Evolutionary conservation across 2,888 invertebrate genomes (phyloP).

Genomic region (Drosophila engyochracea): DNA sequence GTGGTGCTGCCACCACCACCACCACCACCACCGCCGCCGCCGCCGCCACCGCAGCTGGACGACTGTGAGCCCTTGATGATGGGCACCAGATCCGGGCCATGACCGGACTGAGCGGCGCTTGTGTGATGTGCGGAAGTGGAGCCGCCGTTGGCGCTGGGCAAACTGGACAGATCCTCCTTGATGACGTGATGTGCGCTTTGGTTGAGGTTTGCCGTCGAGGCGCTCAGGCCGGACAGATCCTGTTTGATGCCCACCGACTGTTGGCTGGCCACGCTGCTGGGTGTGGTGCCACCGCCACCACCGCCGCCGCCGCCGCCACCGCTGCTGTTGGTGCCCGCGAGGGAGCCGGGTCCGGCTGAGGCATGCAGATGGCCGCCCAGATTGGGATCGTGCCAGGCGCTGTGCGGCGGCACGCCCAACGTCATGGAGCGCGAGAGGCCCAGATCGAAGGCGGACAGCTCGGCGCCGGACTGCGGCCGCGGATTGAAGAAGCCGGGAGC

Average conservation of each 20-base stretch:
- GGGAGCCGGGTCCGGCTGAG: conserved; percentile 81
- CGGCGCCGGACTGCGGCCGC: conserved; percentile 84
- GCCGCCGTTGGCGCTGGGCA: conserved; percentile 78
- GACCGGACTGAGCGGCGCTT: conserved; percentile 69
- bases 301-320: conserved; percentile 68
- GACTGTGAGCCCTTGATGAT: conserved; percentile 83
- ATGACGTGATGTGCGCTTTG: conserved; percentile 82
- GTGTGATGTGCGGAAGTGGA: conserved; percentile 68
- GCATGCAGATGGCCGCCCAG: conserved; percentile 85
- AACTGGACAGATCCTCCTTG: conserved; percentile 84
- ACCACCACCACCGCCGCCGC: conserved; percentile 85
- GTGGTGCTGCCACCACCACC: conserved; percentile 87
- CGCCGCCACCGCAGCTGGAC: conserved; percentile 82
- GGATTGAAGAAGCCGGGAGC: conserved; percentile 86
- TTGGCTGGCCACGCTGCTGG: conserved; percentile 83
- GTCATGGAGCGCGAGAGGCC: conserved; percentile 87
- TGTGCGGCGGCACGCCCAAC: conserved; percentile 87
- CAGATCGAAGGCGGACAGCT: conserved; percentile 85
- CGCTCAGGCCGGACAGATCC: conserved; percentile 80
- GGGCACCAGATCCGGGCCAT: conserved; percentile 78
- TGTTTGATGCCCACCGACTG: conserved; percentile 83
- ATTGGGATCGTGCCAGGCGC: conserved; percentile 87
- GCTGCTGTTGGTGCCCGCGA: conserved; percentile 71
- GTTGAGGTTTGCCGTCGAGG: conserved; percentile 70
- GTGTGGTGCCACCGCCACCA: conserved; percentile 86